phyloP scores from a whole-genome alignment of 2,888 invertebrate genomes.

The Eueremaeus valkanovi region DNA sequence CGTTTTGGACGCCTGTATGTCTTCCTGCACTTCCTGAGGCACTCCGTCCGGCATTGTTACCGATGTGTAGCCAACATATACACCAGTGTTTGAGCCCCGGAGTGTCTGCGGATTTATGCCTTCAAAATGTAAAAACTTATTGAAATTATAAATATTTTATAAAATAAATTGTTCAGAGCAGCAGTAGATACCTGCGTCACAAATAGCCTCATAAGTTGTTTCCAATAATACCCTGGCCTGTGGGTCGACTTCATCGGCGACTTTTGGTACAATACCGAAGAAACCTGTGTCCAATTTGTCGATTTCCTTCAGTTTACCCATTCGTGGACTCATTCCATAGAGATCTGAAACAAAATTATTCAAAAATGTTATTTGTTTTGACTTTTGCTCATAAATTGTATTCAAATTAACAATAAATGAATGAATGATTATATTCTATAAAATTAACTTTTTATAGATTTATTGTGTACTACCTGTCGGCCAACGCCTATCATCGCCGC shows the following conservation, averaged over 20 bases:
- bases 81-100: constrained; percentile 84
- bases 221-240: constrained; percentile 84
- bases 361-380: not conserved
- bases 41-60: constrained; percentile 85
- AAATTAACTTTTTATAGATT: not conserved
- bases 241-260: constrained; percentile 87
- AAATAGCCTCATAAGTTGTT: constrained; percentile 81
- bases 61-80: constrained; percentile 85
- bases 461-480: constrained; percentile 59
- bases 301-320: constrained; percentile 66
- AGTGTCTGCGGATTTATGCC: constrained; percentile 76
- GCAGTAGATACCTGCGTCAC: constrained; percentile 67
- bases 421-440: not conserved
- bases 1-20: no score
- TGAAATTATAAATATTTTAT: not conserved
- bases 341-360: constrained; percentile 56
- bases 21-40: constrained; percentile 65
- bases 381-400: not conserved
- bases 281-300: constrained; percentile 78
- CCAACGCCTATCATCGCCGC: constrained; percentile 85
- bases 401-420: not conserved
- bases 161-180: not conserved
- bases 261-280: constrained; percentile 85
- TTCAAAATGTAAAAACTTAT: not conserved
- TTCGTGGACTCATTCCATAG: constrained; percentile 71